Evolutionary conservation across 1,140 invertebrate species (phyloP).

Genomic region (Magallana ariakensis): DNA sequence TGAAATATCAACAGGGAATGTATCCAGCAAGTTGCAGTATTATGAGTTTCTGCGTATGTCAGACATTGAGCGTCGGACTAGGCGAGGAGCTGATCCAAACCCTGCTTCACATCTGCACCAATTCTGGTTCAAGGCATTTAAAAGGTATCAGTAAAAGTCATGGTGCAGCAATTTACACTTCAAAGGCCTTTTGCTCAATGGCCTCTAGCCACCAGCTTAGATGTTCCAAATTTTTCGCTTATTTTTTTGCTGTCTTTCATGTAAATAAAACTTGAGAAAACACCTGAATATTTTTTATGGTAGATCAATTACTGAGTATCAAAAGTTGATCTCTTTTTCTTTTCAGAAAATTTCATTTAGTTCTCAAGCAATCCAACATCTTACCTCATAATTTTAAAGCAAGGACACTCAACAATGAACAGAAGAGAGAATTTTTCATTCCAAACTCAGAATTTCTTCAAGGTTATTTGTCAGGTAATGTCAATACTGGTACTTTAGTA

Average conservation of each 20-base stretch:
- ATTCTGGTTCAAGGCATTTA: constrained; percentile 24
- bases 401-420: not conserved
- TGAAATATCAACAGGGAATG: not conserved
- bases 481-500: no score
- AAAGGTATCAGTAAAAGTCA: not conserved
- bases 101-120: constrained; percentile 39
- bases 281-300: no score
- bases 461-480: constrained; percentile 23
- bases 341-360: constrained; percentile 42
- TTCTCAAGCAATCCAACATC: constrained; percentile 32
- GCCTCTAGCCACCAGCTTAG: no score
- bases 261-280: no score
- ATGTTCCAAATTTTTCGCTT: no score
- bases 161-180: no score
- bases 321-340: no score
- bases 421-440: constrained; percentile 5
- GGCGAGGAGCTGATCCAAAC: constrained; percentile 23
- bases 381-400: constrained; percentile 26
- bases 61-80: constrained; percentile 16
- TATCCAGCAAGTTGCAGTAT: constrained; percentile 19
- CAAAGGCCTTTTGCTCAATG: no score
- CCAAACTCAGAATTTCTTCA: constrained; percentile 10
- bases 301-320: no score
- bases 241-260: no score
- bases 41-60: constrained; percentile 22